A percentile compares a stretch with the other conserved stretches of the same genome.
Evolutionary conservation across 2,888 invertebrate species (phyloP).

Genomic region (Aphodius granarius): DNA sequence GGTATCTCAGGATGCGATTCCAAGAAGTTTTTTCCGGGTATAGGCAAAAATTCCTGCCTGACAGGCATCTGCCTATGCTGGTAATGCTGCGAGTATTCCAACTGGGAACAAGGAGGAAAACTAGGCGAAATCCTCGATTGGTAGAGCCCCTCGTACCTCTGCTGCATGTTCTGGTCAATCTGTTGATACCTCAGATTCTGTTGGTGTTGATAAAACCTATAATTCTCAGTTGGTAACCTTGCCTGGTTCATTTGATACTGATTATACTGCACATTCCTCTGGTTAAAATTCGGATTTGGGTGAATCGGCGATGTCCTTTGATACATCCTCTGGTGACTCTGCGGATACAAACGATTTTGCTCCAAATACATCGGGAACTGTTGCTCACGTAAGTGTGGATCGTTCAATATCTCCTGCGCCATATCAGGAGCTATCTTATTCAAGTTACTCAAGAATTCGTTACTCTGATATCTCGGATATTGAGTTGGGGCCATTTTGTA

Average conservation of each 20-base stretch:
- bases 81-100: conserved; percentile 41
- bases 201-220: conserved; percentile 17
- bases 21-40: conserved; percentile 26
- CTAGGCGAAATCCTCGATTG: conserved; percentile 42
- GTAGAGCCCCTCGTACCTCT: conserved; percentile 30
- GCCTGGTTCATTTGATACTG: conserved; percentile 29
- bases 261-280: conserved; percentile 26
- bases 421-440: conserved; percentile 47
- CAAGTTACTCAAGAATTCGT: conserved; percentile 46
- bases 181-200: conserved; percentile 16
- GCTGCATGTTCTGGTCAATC: conserved; percentile 6
- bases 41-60: conserved; percentile 28
- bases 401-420: conserved; percentile 48
- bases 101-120: conserved; percentile 36
- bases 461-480: conserved; percentile 35
- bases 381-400: conserved; percentile 44
- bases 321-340: conserved; percentile 42
- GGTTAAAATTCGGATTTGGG: conserved; percentile 27
- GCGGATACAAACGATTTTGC: conserved; percentile 41
- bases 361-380: conserved; percentile 40
- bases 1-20: conserved; percentile 30
- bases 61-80: conserved; percentile 35
- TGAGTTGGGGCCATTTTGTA: conserved; percentile 33
- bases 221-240: conserved; percentile 19
- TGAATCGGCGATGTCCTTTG: conserved; percentile 27